Conservation (phyloP, 2,888 invertebrate species). For the Abrostola tripartita region DNA sequence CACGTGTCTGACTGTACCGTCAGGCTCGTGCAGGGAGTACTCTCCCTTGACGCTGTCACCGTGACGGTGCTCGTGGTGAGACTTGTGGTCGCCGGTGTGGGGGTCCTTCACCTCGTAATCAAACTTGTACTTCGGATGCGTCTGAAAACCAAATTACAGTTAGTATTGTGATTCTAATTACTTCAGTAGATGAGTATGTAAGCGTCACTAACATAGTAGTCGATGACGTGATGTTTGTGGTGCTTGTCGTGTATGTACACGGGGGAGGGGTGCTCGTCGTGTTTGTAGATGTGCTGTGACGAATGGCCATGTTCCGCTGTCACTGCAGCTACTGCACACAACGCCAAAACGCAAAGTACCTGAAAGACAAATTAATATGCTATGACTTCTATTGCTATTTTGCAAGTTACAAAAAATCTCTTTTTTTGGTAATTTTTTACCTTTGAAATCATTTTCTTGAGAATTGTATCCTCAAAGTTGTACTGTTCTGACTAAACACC, state of each 20-base stretch:
- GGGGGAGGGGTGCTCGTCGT: slow-evolving; percentile 56
- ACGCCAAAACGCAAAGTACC: slow-evolving; percentile 36
- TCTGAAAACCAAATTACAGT: background rate
- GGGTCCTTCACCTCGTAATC: slow-evolving; percentile 83
- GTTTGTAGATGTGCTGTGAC: slow-evolving; percentile 60
- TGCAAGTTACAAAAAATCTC: background rate
- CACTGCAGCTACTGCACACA: slow-evolving; percentile 13
- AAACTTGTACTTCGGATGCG: slow-evolving; percentile 74
- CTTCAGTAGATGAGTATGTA: background rate
- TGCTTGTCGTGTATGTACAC: slow-evolving; percentile 49
- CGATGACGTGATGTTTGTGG: slow-evolving; percentile 51
- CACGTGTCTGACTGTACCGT: slow-evolving; percentile 78
- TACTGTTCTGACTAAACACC: slow-evolving; percentile 4
- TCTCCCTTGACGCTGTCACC: slow-evolving; percentile 88
- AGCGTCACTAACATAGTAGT: slow-evolving; percentile 54
- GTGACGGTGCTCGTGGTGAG: slow-evolving; percentile 82
- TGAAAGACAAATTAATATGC: slow-evolving; percentile 17
- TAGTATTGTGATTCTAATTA: background rate
- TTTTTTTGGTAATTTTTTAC: slow-evolving; percentile 6
- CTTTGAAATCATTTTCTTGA: slow-evolving; percentile 34
- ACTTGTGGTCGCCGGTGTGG: slow-evolving; percentile 83
- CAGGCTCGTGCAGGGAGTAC: slow-evolving; percentile 86
- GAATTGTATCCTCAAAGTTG: background rate
- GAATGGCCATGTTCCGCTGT: slow-evolving; percentile 56
- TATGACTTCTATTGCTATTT: background rate